Base-by-base conservation (phyloP, 2,888 invertebrate species). In the Slavum lentiscoides region DNA sequence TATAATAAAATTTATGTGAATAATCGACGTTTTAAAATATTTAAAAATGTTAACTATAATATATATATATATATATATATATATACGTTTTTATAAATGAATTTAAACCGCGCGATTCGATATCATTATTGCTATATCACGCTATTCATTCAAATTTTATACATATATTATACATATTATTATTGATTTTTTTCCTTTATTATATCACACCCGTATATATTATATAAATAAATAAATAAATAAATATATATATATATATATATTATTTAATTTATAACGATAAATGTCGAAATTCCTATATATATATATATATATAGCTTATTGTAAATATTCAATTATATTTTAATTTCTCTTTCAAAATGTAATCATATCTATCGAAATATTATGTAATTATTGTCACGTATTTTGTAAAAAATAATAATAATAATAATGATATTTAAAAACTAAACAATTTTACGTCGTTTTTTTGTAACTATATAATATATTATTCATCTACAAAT, bases 271-370 rank as follows among this genome's bases (percentile, higher is more conserved):
- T 53, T 23, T 37, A 37, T 70, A n/a, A 58, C 7, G 13, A 70
- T 58, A 7, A 55, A n/a, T 19, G 30, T 43, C 53, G 2, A 69
- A 21, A n/a, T n/a, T n/a, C 19, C 37, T 13, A 43, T 59, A 49
- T 15, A 13, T 59, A 59, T 72, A 17, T 43, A 59, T 49, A 13
- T 49, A 49, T 13, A 49, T 13, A 39, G 30, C n/a, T 39, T 17
- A 58, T 72, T 72, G 59, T 72, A 59, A 72, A 59, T 59, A 72
- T 23, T 6, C 59, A 37, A 19, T 72, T 43, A 49, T n/a, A n/a
- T n/a, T 17, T 59, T 39, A 11, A 4, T 59, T 59, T 1, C 13
- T 39, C 23, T 37, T 37, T 19, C 59, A 15, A 39, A 70, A 21
- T 72, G 30, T 58, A 53, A 19, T 55, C 53, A 4, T 55, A 55